Base-by-base conservation (phyloP, 2,797 vertebrate species). In the Ctenochaetus hawaiiensis region DNA sequence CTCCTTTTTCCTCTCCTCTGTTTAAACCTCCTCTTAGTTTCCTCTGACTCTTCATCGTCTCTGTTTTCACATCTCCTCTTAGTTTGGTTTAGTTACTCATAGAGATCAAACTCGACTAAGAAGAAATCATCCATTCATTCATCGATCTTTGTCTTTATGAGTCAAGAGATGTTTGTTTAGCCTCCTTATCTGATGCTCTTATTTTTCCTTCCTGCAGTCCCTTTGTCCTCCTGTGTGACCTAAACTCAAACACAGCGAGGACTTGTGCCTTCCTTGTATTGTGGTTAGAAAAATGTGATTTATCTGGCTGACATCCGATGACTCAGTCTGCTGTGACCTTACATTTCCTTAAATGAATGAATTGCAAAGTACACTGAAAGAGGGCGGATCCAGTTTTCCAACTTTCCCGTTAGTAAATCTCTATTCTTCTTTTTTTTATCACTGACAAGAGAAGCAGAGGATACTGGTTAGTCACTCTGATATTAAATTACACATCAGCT, bases 401-500 rank as follows among this genome's bases (percentile, higher is more conserved):
- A 45, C 45, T 26, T 91, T 91, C 87, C 85, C 39, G 68, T 86
- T 81, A 89, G 47, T 77, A 39, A 63, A 57, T 68, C 23, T 7
- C 0, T 5, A 30, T 30, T 30, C 5, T 30, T 30, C 26, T 61
- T 67, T 47, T 72, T 67, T 74, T 67, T 56, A 67, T 72, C 16
- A 8, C 47, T 23, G 52, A 65, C 26, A 65, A n/a, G 48, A 47
- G n/a, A 67, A 66, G 34, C 81, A 70, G 76, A 88, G 72, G 82
- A 66, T 37, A 54, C 22, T 69, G 53, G 60, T 89, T 78, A 85
- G 83, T 90, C 86, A 88, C 53, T 77, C 9, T 62, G 58, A 30
- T 30, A 72, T 83, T 75, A 45, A 86, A 81, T 87, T 81, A 88
- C 80, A 0, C 67, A 77, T 78, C 80, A 72, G 16, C 53, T 84